Base-by-base conservation (phyloP, 1,140 invertebrate species). In the Ceratitis capitata region DNA sequence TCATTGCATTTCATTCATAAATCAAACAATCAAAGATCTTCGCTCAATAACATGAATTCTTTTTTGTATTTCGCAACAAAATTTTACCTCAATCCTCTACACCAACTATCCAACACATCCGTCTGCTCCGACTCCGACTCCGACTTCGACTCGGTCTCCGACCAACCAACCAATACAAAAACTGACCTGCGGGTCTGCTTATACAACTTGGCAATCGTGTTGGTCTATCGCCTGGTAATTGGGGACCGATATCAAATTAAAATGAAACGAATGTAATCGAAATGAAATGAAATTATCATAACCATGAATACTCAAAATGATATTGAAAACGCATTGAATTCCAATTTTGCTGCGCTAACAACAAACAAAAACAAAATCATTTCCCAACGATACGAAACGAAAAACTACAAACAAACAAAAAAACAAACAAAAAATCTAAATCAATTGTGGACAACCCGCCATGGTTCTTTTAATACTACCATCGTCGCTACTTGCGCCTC, bases 401-500 rank as follows among this genome's bases (percentile, higher is more conserved):
- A 42, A 74, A 74, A 74, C 23, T 14, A 1, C 5, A 39, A 47
- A 78, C 32, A 64, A 35, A 26, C n/a, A 26, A 61, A 61, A 64
- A 64, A 23, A 23, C 51, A 16, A 53, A 53, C 14, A 2, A 9
- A 53, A 53, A 53, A 53, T 19, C 51, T 19, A 53, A 53, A 53
- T 53, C 51, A 19, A 26, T 16, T 35, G 12, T 14, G 51, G n/a
- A 10, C 23, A 45, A 19, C 39, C 32, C 45, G 39, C n/a, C 23
- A 45, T 69, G 64, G 39, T 14, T 69, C 69, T 45, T 9, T 12
- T 19, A 45, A 35, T 45, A 47, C 69, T 78, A 29, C 39, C 39
- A 45, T 78, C 69, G 69, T 78, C 69, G 32, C 69, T 78, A 78
- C 69, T 78, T 78, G 39, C 69, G 69, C 69, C 69, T 78, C 69